Evolutionary conservation across 2,888 invertebrate species (phyloP).

Genomic region (Thalpophila matura): DNA sequence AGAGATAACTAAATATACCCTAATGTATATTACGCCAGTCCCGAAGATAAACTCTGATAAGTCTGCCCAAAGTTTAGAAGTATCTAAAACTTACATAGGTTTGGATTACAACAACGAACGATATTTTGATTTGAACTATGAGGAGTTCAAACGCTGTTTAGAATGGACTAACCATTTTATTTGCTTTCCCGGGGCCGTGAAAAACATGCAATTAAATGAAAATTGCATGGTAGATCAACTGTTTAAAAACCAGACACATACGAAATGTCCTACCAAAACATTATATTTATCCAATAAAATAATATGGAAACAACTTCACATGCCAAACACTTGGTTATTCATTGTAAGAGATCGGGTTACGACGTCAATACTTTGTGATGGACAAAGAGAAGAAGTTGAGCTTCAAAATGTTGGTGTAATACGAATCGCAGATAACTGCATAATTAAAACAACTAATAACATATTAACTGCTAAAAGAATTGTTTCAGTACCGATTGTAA

Average conservation of each 20-base stretch:
- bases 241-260: background rate
- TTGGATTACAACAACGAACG: background rate
- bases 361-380: constrained; percentile 3
- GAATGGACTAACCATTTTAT: background rate
- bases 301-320: constrained; percentile 5
- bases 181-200: constrained; percentile 10
- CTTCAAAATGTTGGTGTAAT: constrained; percentile 5
- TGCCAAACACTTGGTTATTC: constrained; percentile 11
- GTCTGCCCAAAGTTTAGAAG: background rate
- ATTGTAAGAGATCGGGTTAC: too few species aligned
- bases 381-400: background rate
- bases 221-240: constrained; percentile 4
- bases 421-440: constrained; percentile 3
- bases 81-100: background rate
- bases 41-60: background rate
- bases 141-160: background rate
- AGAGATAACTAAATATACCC: constrained; percentile 3
- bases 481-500: background rate
- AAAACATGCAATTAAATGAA: too few species aligned
- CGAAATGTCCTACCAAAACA: background rate
- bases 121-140: constrained; percentile 1
- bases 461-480: background rate
- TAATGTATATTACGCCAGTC: constrained; percentile 6
- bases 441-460: background rate
- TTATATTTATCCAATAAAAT: background rate